phyloP scores from a whole-genome alignment of 2,797 vertebrate species.

The Rhadinocentrus ornatus region DNA sequence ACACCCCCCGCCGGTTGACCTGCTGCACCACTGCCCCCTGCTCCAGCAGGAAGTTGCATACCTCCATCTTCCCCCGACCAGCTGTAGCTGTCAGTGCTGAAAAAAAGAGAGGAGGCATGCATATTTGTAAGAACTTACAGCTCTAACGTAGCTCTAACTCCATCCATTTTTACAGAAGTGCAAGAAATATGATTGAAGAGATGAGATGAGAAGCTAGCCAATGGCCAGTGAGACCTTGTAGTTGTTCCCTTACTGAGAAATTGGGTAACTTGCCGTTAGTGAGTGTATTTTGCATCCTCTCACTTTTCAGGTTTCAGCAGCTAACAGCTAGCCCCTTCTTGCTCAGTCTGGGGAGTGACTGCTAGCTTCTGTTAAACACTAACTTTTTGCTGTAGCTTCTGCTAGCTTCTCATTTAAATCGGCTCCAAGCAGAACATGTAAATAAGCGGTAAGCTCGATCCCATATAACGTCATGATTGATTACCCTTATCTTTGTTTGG shows the following conservation, averaged over 20 bases:
- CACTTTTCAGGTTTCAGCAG: too few relatives aligned
- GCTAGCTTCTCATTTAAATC: neutral
- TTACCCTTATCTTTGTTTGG: neutral
- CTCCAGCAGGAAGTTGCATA: slow-evolving; percentile 88
- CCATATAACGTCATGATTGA: neutral
- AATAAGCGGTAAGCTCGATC: neutral
- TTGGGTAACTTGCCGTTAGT: neutral
- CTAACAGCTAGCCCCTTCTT: neutral
- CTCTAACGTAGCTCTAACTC: neutral
- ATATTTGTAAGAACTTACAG: slow-evolving; percentile 14
- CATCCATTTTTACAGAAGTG: neutral
- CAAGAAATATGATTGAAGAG: neutral
- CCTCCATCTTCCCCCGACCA: slow-evolving; percentile 93
- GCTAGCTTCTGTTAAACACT: neutral
- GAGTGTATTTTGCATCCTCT: too few relatives aligned
- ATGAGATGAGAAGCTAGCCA: neutral
- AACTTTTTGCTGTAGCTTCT: neutral
- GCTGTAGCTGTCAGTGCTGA: slow-evolving; percentile 93
- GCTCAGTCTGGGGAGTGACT: neutral
- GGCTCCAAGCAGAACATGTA: neutral
- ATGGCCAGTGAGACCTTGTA: neutral
- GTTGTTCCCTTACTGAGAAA: neutral
- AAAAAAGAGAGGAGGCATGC: slow-evolving; percentile 10
- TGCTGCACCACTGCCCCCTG: slow-evolving; percentile 85
- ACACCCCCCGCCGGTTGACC: slow-evolving; percentile 89